Base-by-base conservation (phyloP, 2,113 vertebrate genomes). In the pig (Sus scrofa) region DNA sequence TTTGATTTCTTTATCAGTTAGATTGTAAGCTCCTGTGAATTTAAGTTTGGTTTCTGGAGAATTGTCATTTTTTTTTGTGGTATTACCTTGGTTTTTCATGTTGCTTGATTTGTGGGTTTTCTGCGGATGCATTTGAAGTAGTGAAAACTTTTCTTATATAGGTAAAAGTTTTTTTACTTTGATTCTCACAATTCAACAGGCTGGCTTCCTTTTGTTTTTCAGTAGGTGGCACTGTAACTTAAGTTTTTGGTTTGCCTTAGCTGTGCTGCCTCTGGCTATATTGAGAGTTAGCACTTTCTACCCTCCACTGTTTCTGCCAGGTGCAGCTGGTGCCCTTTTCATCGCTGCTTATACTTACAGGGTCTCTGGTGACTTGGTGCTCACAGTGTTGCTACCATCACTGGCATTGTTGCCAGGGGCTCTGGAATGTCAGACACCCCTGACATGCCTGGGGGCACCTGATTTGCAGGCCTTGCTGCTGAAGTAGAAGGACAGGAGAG, bases 401-500 rank as follows among this genome's bases (percentile, higher is more conserved):
- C 52, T 34, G 75, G 22, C 52, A 34, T 34, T 11, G 2, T 56
- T 32, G 75, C 52, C 52, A 56, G 52, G 52, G 11, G 6, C 32
- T 8, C 11, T 1, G 13, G 19, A 32, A 56, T 78, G 14, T 7
- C 11, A 2, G 1, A 19, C n/a, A 34, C 52, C 19, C 44, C 6
- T 14, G 30, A 13, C 22, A 19, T 78, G 18, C 37, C n/a, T 0
- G 7, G n/a, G 54, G n/a, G 37, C 24, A 30, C 15, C 52, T 79
- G 54, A 22, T 6, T 39, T 56, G 79, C 32, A 34, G 32, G 26
- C 24, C 16, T 15, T 39, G 34, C 5, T 18, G 37, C 58, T 62
- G 58, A 7, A 26, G 15, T 0, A 2, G 52, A 44, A 32, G n/a
- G 20, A 1, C 7, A 0, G 20, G 13, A 20, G 54, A 58, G 20